phyloP scores from a whole-genome alignment of 2,888 invertebrate genomes.

The Eurois occulta region DNA sequence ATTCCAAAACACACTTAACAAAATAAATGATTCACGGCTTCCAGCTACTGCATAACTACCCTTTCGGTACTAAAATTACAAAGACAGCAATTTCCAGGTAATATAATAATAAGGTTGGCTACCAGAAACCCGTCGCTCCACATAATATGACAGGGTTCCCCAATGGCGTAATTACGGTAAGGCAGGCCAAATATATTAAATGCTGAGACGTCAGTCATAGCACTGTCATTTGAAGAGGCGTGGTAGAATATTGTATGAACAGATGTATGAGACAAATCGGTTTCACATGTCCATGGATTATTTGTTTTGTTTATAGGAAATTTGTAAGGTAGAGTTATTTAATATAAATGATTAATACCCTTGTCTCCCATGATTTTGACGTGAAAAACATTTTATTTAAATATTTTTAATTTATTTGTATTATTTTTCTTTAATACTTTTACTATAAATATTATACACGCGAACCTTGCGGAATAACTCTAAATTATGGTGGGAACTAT shows the following conservation, averaged over 20 bases:
- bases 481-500: neutral
- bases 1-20: neutral
- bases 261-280: slow-evolving; percentile 39
- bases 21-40: neutral
- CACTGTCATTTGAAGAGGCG: slow-evolving; percentile 55
- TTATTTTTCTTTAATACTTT: neutral
- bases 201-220: slow-evolving; percentile 19
- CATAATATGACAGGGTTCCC: slow-evolving; percentile 41
- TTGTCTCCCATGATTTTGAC: too few relatives aligned
- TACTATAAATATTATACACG: neutral
- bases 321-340: slow-evolving; percentile 1
- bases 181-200: slow-evolving; percentile 34
- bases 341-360: neutral
- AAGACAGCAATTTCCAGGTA: slow-evolving; percentile 18
- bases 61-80: slow-evolving; percentile 16
- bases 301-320: neutral
- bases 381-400: too few relatives aligned
- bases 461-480: neutral
- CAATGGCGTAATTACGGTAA: slow-evolving; percentile 38
- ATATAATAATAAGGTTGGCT: slow-evolving; percentile 15
- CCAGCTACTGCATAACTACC: neutral
- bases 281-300: slow-evolving; percentile 49
- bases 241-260: slow-evolving; percentile 44
- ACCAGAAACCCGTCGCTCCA: neutral
- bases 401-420: neutral